These are phyloP conservation scores for Paratrypauchen microcephalus DNA, from an alignment of 2,797 vertebrate species.

Conservation along the genomic window DNA sequence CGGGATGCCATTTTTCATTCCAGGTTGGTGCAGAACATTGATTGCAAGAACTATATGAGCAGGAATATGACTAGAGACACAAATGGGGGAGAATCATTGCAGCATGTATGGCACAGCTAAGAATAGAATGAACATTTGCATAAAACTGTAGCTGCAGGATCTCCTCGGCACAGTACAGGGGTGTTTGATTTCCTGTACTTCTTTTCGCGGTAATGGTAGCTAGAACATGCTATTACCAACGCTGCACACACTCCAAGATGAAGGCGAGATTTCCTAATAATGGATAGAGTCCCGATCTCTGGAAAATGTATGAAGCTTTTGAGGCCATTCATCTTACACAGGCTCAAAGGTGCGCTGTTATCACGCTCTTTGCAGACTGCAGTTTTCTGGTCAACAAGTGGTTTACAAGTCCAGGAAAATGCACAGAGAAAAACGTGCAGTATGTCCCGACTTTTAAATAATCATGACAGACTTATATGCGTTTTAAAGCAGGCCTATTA, in stretches of 20 bases:
- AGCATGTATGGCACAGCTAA: constrained; percentile 27
- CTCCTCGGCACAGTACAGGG: constrained; percentile 1
- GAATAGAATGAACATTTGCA: constrained; percentile 49
- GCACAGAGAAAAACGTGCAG: neutral
- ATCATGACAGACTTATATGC: no score
- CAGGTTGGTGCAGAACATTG: neutral
- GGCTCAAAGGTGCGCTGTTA: neutral
- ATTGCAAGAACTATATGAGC: constrained; percentile 14
- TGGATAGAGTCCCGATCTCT: constrained; percentile 13
- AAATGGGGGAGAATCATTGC: constrained; percentile 5
- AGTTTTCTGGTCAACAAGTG: neutral
- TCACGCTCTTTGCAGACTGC: neutral
- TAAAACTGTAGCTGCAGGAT: constrained; percentile 30
- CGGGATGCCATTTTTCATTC: no score
- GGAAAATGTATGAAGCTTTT: constrained; percentile 3
- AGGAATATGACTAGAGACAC: neutral
- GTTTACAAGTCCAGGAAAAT: neutral
- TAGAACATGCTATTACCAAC: constrained; percentile 16
- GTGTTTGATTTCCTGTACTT: constrained; percentile 17
- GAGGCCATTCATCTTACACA: neutral
- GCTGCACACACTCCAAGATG: constrained; percentile 3
- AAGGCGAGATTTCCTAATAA: constrained; percentile 23
- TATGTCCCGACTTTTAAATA: no score
- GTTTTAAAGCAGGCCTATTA: no score
- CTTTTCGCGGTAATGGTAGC: constrained; percentile 16